phyloP scores from a whole-genome alignment of 2,888 invertebrate genomes.

The Drosophila prostipennis region DNA sequence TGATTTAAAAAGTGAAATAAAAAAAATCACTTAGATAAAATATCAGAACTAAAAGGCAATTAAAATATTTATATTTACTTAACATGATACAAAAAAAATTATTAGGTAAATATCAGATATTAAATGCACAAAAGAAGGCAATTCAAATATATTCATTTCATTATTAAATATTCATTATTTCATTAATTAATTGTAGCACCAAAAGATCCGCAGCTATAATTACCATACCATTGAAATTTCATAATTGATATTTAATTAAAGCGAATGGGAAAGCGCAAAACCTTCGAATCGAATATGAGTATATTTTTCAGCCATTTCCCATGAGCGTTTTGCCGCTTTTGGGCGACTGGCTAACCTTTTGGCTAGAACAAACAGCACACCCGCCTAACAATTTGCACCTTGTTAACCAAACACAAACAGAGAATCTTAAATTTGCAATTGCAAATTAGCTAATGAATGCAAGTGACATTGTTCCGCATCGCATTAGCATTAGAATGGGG shows the following conservation, averaged over 20 bases:
- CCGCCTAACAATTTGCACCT: slow-evolving; percentile 70
- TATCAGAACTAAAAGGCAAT: too few species aligned
- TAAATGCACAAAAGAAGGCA: too few species aligned
- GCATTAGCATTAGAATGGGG: slow-evolving; percentile 17
- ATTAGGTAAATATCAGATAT: too few species aligned
- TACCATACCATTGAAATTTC: not conserved
- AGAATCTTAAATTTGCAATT: slow-evolving; percentile 33
- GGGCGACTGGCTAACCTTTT: slow-evolving; percentile 49
- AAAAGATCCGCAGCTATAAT: not conserved
- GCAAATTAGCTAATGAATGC: slow-evolving; percentile 52
- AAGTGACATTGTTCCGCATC: slow-evolving; percentile 57
- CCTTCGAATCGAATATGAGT: slow-evolving; percentile 21
- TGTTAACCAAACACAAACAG: slow-evolving; percentile 53
- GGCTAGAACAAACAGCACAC: slow-evolving; percentile 45
- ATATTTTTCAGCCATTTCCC: slow-evolving; percentile 4
- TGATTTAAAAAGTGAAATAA: too few species aligned
- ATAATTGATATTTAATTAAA: slow-evolving; percentile 20
- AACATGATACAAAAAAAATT: too few species aligned
- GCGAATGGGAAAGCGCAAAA: slow-evolving; percentile 13
- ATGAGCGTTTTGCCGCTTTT: slow-evolving; percentile 37
- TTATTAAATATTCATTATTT: too few species aligned
- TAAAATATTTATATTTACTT: too few species aligned
- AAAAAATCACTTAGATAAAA: too few species aligned
- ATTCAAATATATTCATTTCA: too few species aligned
- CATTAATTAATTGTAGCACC: not conserved